These are phyloP conservation scores for Thalassarche chlororhynchos DNA, from an alignment of 2,113 vertebrate species.

Conservation along the genomic window DNA sequence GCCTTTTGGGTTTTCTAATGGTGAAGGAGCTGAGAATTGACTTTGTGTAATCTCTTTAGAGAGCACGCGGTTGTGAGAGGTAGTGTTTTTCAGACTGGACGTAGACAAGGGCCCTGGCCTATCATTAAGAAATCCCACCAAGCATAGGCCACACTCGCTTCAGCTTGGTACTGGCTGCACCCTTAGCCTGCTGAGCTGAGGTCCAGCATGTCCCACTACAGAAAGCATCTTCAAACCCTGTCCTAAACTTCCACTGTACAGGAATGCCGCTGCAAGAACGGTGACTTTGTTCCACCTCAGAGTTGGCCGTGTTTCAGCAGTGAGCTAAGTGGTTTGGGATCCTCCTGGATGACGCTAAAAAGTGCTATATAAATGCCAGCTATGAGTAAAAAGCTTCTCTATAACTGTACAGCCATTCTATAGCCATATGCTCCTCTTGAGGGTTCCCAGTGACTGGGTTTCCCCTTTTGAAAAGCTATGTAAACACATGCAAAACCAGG, in stretches of 20 bases:
- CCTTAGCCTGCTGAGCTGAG: neutral
- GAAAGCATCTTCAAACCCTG: neutral
- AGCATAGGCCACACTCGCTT: neutral
- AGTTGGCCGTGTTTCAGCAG: neutral
- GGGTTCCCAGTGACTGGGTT: neutral
- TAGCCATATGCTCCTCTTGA: conserved; percentile 6
- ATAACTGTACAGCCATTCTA: neutral
- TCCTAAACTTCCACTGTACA: neutral
- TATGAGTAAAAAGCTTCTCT: conserved; percentile 27
- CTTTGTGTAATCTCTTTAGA: neutral
- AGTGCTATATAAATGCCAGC: conserved; percentile 18
- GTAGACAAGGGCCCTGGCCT: neutral
- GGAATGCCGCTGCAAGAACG: neutral
- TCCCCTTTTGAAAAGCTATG: neutral
- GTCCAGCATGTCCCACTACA: neutral
- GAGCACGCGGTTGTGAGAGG: neutral
- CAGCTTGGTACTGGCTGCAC: neutral
- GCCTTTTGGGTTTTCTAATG: neutral
- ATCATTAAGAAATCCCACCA: neutral
- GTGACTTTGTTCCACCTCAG: neutral
- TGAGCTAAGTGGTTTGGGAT: conserved; percentile 53
- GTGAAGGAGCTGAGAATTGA: neutral
- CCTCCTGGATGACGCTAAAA: neutral
- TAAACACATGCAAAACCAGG: conserved; percentile 1
- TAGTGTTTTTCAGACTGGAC: neutral